These are phyloP conservation scores for Motacilla alba DNA, from an alignment of 2,113 vertebrate genomes.

Conservation along the genomic window DNA sequence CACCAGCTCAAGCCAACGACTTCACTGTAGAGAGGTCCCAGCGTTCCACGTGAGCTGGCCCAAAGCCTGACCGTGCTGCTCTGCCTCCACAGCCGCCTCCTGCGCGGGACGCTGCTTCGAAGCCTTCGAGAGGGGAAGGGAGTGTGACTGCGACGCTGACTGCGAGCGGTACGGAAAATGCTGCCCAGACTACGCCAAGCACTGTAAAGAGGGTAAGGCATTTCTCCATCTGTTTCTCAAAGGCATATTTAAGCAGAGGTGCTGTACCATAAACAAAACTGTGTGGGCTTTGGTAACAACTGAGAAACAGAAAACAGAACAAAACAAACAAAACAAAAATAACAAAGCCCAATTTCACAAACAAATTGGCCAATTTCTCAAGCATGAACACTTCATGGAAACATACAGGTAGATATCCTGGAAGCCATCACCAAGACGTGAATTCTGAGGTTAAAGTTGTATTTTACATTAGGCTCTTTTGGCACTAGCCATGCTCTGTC, in stretches of 20 bases:
- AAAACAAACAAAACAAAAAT: not conserved
- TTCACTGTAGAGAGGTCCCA: not conserved
- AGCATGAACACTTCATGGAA: not conserved
- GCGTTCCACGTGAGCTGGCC: not conserved
- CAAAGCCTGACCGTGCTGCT: not conserved
- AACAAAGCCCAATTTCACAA: not conserved
- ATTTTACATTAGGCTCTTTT: not conserved
- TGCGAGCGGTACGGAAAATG: slow-evolving; percentile 83
- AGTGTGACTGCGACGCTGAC: slow-evolving; percentile 84
- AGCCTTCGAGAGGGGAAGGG: slow-evolving; percentile 79
- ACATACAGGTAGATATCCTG: not conserved
- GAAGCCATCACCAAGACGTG: not conserved
- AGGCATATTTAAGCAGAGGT: not conserved
- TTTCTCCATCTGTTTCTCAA: not conserved
- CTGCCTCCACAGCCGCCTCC: slow-evolving; percentile 74
- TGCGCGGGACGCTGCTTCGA: slow-evolving; percentile 93
- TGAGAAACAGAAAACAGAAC: not conserved
- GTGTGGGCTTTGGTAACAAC: not conserved
- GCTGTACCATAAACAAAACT: not conserved
- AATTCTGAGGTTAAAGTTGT: not conserved
- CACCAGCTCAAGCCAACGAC: not conserved
- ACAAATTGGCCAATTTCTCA: not conserved
- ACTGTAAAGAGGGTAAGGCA: slow-evolving; percentile 81
- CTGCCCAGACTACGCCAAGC: slow-evolving; percentile 76
- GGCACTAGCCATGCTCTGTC: not conserved